These are phyloP conservation scores for Chlamydotis undulata DNA, from an alignment of 2,113 vertebrate species.

Conservation along the genomic window DNA sequence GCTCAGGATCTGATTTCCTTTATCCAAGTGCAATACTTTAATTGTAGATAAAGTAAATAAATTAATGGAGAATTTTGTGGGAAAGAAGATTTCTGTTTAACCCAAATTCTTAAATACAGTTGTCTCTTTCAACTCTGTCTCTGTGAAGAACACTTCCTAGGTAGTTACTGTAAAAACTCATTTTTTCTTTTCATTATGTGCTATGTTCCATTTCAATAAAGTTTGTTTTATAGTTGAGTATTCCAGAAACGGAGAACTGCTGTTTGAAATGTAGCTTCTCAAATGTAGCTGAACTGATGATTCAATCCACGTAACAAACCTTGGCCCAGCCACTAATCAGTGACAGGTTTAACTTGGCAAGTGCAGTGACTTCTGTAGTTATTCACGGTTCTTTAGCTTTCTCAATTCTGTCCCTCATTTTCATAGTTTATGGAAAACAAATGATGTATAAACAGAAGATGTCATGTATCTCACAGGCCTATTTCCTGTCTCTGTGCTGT, in stretches of 20 bases:
- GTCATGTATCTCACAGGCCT: neutral
- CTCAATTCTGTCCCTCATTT: neutral
- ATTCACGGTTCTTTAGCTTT: neutral
- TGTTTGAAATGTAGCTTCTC: neutral
- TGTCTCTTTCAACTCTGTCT: neutral
- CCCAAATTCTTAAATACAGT: neutral
- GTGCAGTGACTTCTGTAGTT: neutral
- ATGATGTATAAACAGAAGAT: neutral
- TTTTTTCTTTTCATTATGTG: neutral
- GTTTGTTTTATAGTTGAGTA: neutral
- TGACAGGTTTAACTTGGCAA: neutral
- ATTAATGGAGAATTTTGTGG: neutral
- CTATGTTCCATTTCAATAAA: neutral
- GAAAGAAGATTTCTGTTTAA: neutral
- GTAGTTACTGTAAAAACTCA: neutral
- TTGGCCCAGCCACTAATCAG: neutral
- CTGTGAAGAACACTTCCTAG: neutral
- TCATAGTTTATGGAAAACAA: neutral
- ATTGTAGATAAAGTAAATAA: neutral
- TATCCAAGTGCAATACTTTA: neutral
- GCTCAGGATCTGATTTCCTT: neutral
- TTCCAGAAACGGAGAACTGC: neutral
- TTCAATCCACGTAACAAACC: neutral
- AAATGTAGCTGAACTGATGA: neutral
- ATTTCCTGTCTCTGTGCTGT: rapidly evolving